phyloP scores from a whole-genome alignment of 2,888 invertebrate genomes.

The Orthosia gracilis region DNA sequence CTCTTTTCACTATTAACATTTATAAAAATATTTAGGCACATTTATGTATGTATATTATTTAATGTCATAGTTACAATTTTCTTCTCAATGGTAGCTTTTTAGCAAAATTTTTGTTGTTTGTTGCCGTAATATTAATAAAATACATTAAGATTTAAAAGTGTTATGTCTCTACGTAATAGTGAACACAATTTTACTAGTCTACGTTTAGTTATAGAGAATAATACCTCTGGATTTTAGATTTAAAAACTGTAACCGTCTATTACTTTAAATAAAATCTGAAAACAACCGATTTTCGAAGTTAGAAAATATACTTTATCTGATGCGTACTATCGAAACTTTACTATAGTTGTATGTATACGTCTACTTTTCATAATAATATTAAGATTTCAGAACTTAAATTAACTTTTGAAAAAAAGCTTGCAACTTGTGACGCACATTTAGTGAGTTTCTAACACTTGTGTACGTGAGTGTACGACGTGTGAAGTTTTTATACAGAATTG shows the following conservation, averaged over 20 bases:
- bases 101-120: constrained; percentile 78
- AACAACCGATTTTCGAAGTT: constrained; percentile 15
- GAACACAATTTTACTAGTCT: constrained; percentile 88
- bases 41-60: constrained; percentile 31
- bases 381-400: constrained; percentile 23
- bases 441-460: constrained; percentile 42
- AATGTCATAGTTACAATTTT: constrained; percentile 55
- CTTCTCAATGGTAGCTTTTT: constrained; percentile 74
- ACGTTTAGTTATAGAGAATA: constrained; percentile 77
- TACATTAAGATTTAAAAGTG: constrained; percentile 59
- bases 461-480: constrained; percentile 46
- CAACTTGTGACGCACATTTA: constrained; percentile 40
- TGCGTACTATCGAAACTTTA: constrained; percentile 33
- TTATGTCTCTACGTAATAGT: constrained; percentile 72
- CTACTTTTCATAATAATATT: constrained; percentile 26
- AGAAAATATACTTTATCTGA: constrained; percentile 5
- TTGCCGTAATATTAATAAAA: constrained; percentile 72
- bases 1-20: constrained; percentile 31
- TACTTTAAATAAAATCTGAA: constrained; percentile 39
- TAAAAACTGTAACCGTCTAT: constrained; percentile 62
- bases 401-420: constrained; percentile 19
- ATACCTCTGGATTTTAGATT: constrained; percentile 84
- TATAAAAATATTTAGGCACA: constrained; percentile 24
- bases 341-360: constrained; percentile 18
- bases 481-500: constrained; percentile 49